A percentile compares a stretch with the other conserved stretches of the same genome.
phyloP scores from a whole-genome alignment of 1,140 invertebrate genomes.

The Kradibia gibbosae region DNA sequence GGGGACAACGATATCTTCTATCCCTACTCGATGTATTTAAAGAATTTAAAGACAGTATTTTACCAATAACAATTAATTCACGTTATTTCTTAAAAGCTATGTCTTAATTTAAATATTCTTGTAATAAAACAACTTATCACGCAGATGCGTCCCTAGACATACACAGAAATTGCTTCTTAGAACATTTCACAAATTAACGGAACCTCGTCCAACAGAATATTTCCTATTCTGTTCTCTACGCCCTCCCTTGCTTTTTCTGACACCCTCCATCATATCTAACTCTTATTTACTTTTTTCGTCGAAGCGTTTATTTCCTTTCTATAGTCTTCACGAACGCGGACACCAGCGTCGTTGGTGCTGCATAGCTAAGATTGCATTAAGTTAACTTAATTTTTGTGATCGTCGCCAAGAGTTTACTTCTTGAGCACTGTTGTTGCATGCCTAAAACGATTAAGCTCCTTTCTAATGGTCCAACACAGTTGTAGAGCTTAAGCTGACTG shows the following conservation, averaged over 20 bases:
- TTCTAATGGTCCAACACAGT: slow-evolving; percentile 11
- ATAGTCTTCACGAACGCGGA: neutral
- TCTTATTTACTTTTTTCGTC: neutral
- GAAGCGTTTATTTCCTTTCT: slow-evolving; percentile 17
- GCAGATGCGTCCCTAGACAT: slow-evolving; percentile 4
- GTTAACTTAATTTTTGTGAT: slow-evolving; percentile 38
- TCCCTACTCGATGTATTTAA: no score
- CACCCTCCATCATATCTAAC: neutral
- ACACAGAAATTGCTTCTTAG: neutral
- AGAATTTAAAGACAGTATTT: no score
- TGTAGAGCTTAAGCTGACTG: neutral
- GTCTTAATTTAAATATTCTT: slow-evolving; percentile 43
- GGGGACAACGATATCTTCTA: no score
- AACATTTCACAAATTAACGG: slow-evolving; percentile 26
- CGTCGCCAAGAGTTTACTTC: slow-evolving; percentile 30
- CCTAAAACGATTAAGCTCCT: slow-evolving; percentile 42
- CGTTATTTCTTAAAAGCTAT: slow-evolving; percentile 41
- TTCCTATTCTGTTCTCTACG: slow-evolving; percentile 4
- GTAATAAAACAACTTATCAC: slow-evolving; percentile 44
- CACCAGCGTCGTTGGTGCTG: slow-evolving; percentile 8
- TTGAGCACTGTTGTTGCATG: slow-evolving; percentile 22
- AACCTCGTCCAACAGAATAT: slow-evolving; percentile 43
- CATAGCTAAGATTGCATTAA: slow-evolving; percentile 35
- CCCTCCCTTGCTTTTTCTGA: no score
- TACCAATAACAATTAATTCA: slow-evolving; percentile 38